These are phyloP conservation scores for Amphipyra berbera DNA, from an alignment of 2,888 invertebrate species.

Conservation along the genomic window DNA sequence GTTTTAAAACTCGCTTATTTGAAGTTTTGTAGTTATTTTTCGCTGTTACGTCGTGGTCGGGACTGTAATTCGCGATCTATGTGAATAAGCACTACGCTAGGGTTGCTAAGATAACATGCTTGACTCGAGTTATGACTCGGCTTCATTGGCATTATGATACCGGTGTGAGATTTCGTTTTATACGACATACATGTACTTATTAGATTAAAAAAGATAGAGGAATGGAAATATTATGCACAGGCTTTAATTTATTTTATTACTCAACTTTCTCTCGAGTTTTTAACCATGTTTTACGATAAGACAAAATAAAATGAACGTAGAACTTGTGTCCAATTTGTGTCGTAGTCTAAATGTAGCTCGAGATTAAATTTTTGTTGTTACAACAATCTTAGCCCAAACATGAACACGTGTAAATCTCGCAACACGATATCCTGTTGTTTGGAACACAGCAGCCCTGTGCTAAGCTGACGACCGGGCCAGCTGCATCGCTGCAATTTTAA, in stretches of 20 bases:
- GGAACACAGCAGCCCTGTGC: conserved; percentile 41
- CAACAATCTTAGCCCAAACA: no score
- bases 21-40: conserved; percentile 46
- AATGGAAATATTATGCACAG: no score
- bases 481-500: conserved; percentile 73
- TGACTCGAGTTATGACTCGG: not conserved
- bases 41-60: conserved; percentile 23
- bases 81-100: conserved; percentile 46
- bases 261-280: no score
- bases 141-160: not conserved
- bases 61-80: conserved; percentile 49
- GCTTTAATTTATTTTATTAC: no score
- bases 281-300: no score
- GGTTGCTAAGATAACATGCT: conserved; percentile 29
- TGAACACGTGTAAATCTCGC: not conserved
- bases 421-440: conserved; percentile 7
- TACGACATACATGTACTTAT: no score
- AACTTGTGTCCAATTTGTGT: no score
- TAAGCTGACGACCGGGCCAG: conserved; percentile 60
- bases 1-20: conserved; percentile 45
- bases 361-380: no score
- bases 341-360: no score
- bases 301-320: no score
- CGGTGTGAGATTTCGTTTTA: no score
- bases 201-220: no score